A percentile compares a stretch with the other conserved stretches of the same genome.
phyloP scores from a whole-genome alignment of 1,140 invertebrate species.

The Trichonephila inaurata region DNA sequence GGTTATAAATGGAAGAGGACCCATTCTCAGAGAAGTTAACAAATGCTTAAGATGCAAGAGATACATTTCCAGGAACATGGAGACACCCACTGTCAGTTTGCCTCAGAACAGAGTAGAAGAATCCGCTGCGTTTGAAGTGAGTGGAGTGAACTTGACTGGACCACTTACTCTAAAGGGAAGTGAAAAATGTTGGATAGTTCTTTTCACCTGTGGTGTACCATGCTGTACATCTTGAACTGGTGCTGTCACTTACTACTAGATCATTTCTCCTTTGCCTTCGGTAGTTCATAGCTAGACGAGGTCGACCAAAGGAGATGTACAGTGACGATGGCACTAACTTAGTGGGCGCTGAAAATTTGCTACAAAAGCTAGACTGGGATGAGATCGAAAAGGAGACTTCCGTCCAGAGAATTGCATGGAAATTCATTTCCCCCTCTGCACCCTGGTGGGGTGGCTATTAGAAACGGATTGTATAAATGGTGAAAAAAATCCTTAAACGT shows the following conservation, averaged over 20 bases:
- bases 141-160: background rate
- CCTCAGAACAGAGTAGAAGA: slow-evolving; percentile 77
- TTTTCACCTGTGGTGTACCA: too few relatives aligned
- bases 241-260: too few relatives aligned
- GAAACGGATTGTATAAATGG: slow-evolving; percentile 58
- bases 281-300: too few relatives aligned
- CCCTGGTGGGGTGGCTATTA: slow-evolving; percentile 69
- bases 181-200: too few relatives aligned
- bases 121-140: background rate
- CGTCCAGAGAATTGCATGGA: slow-evolving; percentile 39
- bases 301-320: background rate
- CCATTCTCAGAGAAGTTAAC: background rate
- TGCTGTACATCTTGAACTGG: too few relatives aligned
- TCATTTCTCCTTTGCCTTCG: too few relatives aligned
- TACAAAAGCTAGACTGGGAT: background rate
- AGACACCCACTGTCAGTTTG: background rate
- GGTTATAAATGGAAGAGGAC: background rate
- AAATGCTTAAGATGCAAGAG: background rate
- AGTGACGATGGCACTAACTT: slow-evolving; percentile 39
- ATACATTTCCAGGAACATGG: slow-evolving; percentile 16
- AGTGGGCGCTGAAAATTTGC: background rate
- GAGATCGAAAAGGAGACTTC: background rate
- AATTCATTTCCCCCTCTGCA: slow-evolving; percentile 18
- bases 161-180: too few relatives aligned
- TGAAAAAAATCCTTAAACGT: slow-evolving; percentile 71